phyloP scores from a whole-genome alignment of 2,797 vertebrate species.

The Hafferia zeledoni region DNA sequence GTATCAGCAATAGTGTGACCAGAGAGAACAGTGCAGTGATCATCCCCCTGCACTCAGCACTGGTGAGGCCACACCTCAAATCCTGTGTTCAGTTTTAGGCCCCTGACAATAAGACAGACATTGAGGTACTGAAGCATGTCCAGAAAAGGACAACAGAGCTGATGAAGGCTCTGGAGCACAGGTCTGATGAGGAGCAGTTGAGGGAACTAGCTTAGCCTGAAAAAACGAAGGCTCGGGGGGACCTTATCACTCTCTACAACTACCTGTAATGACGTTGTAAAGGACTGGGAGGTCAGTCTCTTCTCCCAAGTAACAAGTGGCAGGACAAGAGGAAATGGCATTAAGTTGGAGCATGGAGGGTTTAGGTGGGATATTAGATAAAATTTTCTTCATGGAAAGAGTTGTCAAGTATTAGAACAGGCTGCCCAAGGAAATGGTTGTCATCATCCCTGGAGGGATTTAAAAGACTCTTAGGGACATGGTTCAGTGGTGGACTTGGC shows the following conservation, averaged over 20 bases:
- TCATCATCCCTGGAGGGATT: background rate
- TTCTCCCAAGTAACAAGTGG: background rate
- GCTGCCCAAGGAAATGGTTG: background rate
- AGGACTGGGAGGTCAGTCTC: too few relatives aligned
- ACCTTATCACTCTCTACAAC: background rate
- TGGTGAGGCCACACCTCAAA: too few relatives aligned
- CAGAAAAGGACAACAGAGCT: background rate
- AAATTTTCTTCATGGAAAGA: background rate
- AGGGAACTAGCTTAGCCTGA: background rate
- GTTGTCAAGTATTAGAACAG: background rate
- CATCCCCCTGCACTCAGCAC: background rate
- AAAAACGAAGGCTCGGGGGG: background rate
- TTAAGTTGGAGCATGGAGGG: background rate
- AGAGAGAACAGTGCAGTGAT: fast-evolving
- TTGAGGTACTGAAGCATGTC: background rate
- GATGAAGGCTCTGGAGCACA: background rate
- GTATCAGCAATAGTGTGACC: background rate
- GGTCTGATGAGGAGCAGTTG: background rate
- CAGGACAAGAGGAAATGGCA: background rate
- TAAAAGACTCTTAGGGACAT: background rate
- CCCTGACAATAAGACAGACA: background rate
- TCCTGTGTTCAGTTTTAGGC: background rate
- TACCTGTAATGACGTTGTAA: background rate
- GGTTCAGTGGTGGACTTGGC: background rate
- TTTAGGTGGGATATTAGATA: background rate